These are phyloP conservation scores for Ophiodon elongatus DNA, from an alignment of 2,113 vertebrate species.

Conservation along the genomic window DNA sequence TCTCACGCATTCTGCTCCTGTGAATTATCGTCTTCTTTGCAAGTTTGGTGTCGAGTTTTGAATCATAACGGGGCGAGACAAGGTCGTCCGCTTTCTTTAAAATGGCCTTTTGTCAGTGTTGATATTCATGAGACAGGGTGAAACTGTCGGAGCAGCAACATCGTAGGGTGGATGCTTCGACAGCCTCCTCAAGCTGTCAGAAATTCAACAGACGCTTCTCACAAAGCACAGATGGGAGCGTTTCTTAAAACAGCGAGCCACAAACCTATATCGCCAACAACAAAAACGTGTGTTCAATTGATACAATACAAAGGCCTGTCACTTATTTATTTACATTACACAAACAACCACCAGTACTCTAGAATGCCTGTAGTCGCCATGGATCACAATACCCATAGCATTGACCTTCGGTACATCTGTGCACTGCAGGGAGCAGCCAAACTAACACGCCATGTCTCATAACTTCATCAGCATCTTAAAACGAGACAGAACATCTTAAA, in stretches of 20 bases:
- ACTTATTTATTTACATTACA: neutral
- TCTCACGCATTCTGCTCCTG: conserved; percentile 1
- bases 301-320: neutral
- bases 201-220: conserved; percentile 47
- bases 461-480: neutral
- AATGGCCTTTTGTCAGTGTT: neutral
- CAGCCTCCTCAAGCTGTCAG: conserved; percentile 31
- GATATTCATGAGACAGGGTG: conserved; percentile 3
- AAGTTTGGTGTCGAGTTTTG: conserved; percentile 4
- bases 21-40: conserved; percentile 1
- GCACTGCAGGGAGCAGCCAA: neutral
- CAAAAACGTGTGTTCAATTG: neutral
- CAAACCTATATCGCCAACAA: conserved; percentile 16
- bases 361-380: neutral
- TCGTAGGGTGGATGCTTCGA: conserved; percentile 22
- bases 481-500: neutral
- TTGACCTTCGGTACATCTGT: neutral
- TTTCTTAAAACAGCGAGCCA: conserved; percentile 36
- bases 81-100: neutral
- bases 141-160: conserved; percentile 11
- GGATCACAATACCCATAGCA: neutral
- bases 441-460: neutral
- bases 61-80: conserved; percentile 16
- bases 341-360: neutral
- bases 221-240: conserved; percentile 39